phyloP scores from a whole-genome alignment of 2,888 invertebrate genomes.

The Tetragonisca angustula region DNA sequence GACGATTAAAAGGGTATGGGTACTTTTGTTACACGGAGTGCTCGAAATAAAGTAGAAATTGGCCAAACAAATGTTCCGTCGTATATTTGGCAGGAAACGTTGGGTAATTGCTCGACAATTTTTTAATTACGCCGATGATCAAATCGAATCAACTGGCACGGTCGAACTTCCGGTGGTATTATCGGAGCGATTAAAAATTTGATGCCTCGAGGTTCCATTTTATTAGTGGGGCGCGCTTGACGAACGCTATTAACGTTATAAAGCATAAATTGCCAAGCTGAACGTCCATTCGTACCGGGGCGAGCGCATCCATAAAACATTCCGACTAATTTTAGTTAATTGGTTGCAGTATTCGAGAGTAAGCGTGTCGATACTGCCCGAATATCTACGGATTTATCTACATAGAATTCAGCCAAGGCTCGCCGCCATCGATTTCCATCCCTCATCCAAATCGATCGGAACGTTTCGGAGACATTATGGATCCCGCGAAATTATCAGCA shows the following conservation, averaged over 20 bases:
- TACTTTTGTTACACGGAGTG: no score
- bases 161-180: no score
- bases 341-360: slow-evolving; percentile 6
- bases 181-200: background rate
- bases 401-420: slow-evolving; percentile 30
- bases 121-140: no score
- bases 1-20: no score
- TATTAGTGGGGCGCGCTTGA: background rate
- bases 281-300: no score
- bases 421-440: slow-evolving; percentile 35
- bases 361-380: background rate
- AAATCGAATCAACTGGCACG: no score
- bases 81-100: no score
- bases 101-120: no score
- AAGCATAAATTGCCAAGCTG: slow-evolving; percentile 4
- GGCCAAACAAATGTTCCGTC: no score
- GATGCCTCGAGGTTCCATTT: no score
- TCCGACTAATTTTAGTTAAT: slow-evolving; percentile 41
- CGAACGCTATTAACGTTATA: background rate
- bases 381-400: slow-evolving; percentile 26
- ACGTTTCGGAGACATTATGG: slow-evolving; percentile 36
- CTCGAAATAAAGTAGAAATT: no score
- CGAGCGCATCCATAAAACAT: slow-evolving; percentile 31
- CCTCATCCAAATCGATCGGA: slow-evolving; percentile 7
- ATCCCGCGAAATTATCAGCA: slow-evolving; percentile 43